These are phyloP conservation scores for Euzetes globulus DNA, from an alignment of 2,888 invertebrate genomes.

Conservation along the genomic window DNA sequence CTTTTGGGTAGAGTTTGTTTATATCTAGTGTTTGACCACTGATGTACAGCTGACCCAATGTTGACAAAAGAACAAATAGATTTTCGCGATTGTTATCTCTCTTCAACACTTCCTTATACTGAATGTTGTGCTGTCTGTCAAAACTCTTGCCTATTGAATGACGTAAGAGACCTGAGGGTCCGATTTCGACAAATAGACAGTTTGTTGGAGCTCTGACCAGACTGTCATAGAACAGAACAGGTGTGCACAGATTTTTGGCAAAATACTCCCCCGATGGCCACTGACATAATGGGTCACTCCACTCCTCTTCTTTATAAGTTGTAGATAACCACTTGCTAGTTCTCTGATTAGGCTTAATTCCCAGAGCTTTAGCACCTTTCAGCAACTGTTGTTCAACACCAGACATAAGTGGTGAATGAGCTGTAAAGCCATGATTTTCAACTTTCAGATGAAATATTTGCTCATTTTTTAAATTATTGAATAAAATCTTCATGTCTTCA, in stretches of 20 bases:
- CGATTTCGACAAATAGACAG: slow-evolving; percentile 83
- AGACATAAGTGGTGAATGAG: slow-evolving; percentile 6
- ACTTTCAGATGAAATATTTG: slow-evolving; percentile 26
- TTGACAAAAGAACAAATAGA: neutral
- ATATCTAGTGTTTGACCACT: slow-evolving; percentile 12
- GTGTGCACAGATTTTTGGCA: slow-evolving; percentile 86
- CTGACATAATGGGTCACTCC: slow-evolving; percentile 61
- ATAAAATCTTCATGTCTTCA: neutral
- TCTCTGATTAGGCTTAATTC: slow-evolving; percentile 68
- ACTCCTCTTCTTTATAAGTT: slow-evolving; percentile 70
- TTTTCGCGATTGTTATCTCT: neutral
- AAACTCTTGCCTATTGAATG: neutral
- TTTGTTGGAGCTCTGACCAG: slow-evolving; percentile 72
- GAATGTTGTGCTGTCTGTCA: neutral
- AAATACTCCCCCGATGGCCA: slow-evolving; percentile 85
- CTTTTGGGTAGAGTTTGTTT: neutral
- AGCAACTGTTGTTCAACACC: neutral
- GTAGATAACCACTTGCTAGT: slow-evolving; percentile 80
- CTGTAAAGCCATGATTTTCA: slow-evolving; percentile 21
- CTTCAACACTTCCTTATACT: neutral
- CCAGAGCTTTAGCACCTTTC: slow-evolving; percentile 45
- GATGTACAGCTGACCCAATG: slow-evolving; percentile 14
- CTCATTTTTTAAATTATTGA: neutral
- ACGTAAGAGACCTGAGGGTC: slow-evolving; percentile 60
- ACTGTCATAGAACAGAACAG: slow-evolving; percentile 85